Percentiles rank a stretch among this genome's conserved stretches.
These are phyloP conservation scores for Columba guinea DNA, from an alignment of 2,797 vertebrate genomes.

Conservation along the genomic window DNA sequence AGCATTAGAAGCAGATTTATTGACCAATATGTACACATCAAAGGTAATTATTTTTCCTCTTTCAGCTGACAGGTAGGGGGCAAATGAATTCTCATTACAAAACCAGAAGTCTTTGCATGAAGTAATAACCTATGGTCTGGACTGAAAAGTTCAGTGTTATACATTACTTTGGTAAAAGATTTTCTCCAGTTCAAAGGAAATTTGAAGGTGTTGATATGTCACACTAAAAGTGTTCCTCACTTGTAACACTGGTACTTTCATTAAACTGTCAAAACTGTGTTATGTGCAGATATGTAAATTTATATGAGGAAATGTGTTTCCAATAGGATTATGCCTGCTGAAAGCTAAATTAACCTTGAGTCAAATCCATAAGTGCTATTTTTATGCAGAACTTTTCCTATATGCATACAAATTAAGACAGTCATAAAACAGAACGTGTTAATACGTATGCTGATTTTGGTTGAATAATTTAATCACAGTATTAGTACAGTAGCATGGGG, in stretches of 20 bases:
- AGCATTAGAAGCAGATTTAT: conserved; percentile 86
- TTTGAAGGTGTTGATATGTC: conserved; percentile 44
- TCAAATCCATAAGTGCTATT: neutral
- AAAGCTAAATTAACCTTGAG: conserved; percentile 51
- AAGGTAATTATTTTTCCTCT: conserved; percentile 83
- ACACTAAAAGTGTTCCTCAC: neutral
- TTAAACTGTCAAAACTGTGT: conserved; percentile 47
- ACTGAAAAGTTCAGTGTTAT: conserved; percentile 22
- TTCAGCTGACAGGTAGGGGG: conserved; percentile 28
- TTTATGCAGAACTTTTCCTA: neutral
- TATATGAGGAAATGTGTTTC: conserved; percentile 40
- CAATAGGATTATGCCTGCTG: neutral
- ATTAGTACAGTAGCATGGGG: neutral
- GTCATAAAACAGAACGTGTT: neutral
- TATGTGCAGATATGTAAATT: conserved; percentile 20
- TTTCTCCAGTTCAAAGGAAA: conserved; percentile 56
- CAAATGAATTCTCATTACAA: conserved; percentile 56
- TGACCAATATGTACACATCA: conserved; percentile 89
- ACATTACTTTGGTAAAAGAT: conserved; percentile 10
- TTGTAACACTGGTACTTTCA: conserved; percentile 14
- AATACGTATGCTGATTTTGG: neutral
- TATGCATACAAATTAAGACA: neutral
- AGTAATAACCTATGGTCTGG: conserved; percentile 36
- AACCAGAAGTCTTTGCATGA: conserved; percentile 19
- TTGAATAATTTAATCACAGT: neutral